Conservation (phyloP, 2,888 invertebrate species). For the Oligia latruncula region DNA sequence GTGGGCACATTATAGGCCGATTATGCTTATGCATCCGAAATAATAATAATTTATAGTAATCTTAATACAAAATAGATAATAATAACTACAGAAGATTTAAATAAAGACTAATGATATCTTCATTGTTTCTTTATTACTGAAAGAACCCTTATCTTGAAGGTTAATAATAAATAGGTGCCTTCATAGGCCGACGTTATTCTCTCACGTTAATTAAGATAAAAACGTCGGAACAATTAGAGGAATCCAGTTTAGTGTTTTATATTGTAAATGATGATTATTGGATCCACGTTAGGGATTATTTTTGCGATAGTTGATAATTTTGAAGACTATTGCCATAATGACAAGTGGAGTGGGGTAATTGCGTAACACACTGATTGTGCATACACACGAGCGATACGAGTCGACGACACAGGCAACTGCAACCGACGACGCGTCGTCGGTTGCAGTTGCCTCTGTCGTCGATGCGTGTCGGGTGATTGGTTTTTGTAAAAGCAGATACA, state of each 20-base stretch:
- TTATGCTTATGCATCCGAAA: too few species aligned
- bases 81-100: too few species aligned
- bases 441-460: too few species aligned
- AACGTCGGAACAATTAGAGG: conserved; percentile 25
- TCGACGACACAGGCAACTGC: too few species aligned
- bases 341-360: neutral
- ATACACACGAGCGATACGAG: too few species aligned
- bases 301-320: neutral
- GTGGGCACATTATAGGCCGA: too few species aligned
- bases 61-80: too few species aligned
- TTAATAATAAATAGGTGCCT: conserved; percentile 21
- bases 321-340: neutral
- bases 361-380: neutral
- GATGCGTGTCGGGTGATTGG: too few species aligned
- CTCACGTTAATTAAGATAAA: conserved; percentile 45
- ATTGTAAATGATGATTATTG: neutral
- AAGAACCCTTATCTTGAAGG: conserved; percentile 27
- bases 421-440: too few species aligned
- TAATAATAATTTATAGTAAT: too few species aligned
- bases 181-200: conserved; percentile 14
- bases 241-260: conserved; percentile 4
- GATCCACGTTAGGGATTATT: neutral
- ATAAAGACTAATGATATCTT: conserved; percentile 28
- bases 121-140: conserved; percentile 30
- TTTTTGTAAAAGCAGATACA: neutral